Evolutionary conservation across 2,113 vertebrate species (phyloP).

Genomic region (Tretioscincus oriximinensis): DNA sequence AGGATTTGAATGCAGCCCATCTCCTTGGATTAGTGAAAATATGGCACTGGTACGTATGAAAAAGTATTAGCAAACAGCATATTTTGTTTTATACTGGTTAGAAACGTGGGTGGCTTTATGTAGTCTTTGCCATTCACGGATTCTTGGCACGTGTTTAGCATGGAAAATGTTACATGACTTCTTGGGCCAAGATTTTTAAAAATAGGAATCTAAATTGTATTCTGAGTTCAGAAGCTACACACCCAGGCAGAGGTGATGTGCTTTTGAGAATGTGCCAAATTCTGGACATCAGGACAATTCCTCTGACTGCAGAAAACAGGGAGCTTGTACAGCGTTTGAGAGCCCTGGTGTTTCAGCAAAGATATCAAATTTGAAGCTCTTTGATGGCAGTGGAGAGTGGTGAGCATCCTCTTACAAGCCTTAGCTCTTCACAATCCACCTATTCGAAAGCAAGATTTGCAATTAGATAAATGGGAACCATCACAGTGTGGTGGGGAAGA

Average conservation of each 20-base stretch:
- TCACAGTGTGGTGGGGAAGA: no score
- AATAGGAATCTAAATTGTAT: conserved; percentile 9
- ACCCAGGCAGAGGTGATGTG: background rate
- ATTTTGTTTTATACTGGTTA: conserved; percentile 22
- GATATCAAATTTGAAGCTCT: no score
- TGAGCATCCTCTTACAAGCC: no score
- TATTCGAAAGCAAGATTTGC: no score
- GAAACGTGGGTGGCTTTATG: background rate
- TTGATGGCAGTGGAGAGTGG: no score
- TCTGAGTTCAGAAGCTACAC: conserved; percentile 11
- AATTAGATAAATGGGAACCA: no score
- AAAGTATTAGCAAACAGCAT: conserved; percentile 8
- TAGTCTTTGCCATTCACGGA: conserved; percentile 6
- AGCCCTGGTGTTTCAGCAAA: no score
- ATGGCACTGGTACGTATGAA: conserved; percentile 76
- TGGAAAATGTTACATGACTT: conserved; percentile 11
- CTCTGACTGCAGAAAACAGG: background rate
- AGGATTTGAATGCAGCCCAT: conserved; percentile 73
- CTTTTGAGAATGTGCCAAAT: conserved; percentile 19
- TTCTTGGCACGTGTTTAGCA: conserved; percentile 33
- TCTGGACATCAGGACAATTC: background rate
- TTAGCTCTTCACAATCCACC: no score
- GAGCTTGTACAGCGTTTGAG: background rate
- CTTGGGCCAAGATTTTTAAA: conserved; percentile 12
- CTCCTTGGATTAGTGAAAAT: conserved; percentile 67